A percentile compares a stretch with the other conserved stretches of the same genome.
Conservation (phyloP, 2,797 vertebrate genomes). For the Acipenser ruthenus region DNA sequence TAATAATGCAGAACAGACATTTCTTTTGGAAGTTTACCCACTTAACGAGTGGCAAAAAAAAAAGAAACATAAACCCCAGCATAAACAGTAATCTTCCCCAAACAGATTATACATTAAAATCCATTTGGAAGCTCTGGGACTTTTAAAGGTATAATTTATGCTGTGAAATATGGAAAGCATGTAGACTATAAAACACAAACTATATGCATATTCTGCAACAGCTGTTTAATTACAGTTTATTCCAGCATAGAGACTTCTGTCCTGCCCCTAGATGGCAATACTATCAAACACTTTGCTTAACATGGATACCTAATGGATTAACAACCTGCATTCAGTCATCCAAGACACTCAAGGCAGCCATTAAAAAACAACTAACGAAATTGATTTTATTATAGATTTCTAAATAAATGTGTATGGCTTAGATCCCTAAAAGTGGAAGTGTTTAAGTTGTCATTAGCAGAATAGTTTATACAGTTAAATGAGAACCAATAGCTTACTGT, state of each 20-base stretch:
- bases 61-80: conserved; percentile 60
- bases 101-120: conserved; percentile 56
- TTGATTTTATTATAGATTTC: conserved; percentile 79
- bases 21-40: conserved; percentile 53
- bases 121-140: conserved; percentile 45
- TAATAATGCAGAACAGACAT: conserved; percentile 76
- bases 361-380: conserved; percentile 71
- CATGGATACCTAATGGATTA: conserved; percentile 78
- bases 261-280: conserved; percentile 99
- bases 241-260: conserved; percentile 73
- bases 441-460: conserved; percentile 47
- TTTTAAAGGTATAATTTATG: conserved; percentile 74
- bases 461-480: conserved; percentile 22
- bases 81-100: conserved; percentile 72
- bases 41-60: conserved; percentile 53
- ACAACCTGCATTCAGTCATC: conserved; percentile 59
- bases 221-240: conserved; percentile 81
- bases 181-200: conserved; percentile 91
- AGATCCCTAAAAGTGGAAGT: conserved; percentile 58
- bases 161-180: conserved; percentile 88
- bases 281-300: conserved; percentile 85
- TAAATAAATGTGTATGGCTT: conserved; percentile 73
- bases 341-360: conserved; percentile 64
- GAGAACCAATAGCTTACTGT: conserved; percentile 22
- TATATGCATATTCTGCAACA: conserved; percentile 97